Base-by-base conservation (phyloP, 1,140 invertebrate genomes). In the Acromyrmex charruanus region DNA sequence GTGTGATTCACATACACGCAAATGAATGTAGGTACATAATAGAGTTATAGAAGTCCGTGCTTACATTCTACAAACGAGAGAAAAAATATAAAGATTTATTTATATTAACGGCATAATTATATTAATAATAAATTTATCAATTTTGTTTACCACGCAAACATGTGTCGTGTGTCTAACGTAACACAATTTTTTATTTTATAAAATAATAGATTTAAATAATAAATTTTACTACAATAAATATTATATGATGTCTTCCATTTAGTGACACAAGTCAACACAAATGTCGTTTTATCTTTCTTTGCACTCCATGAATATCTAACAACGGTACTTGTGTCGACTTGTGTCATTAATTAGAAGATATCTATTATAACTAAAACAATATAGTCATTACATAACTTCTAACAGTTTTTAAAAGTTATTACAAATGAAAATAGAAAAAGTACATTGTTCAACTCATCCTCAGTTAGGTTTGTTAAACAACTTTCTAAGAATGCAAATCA, bases 1-100 rank as follows among this genome's bases (percentile, higher is more conserved):
- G 25, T 80, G 18, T 80, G 77, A 80, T 1, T 68, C 65, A 68
- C n/a, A 10, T n/a, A n/a, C 61, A 66, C 16, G 63, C 35, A 68
- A 44, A 44, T 21, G 14, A 44, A 68, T 49, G 18, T 21, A 68
- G 39, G 9, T 12, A n/a, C 9, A 44, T n/a, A 21, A 39, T n/a
- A 44, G 31, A 16, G 21, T 44, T 44, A 44, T 44, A 44, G 39
- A 44, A 44, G 35, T 39, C 7, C 10, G 39, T 44, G 9, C 2
- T 12, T 44, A 10, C 9, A 44, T 12, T 44, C 10, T 44, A 44
- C 10, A 44, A 10, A 44, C 35, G 35, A 39, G 35, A 39, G 35
- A 44, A 44, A 44, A 44, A 44, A 44, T 44, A 44, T 9, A 14
- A 14, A 31, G 28, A 77, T 6, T n/a, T 18, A 25, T 44, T 79